These are phyloP conservation scores for Spisula solida DNA, from an alignment of 2,888 invertebrate species.

Conservation along the genomic window DNA sequence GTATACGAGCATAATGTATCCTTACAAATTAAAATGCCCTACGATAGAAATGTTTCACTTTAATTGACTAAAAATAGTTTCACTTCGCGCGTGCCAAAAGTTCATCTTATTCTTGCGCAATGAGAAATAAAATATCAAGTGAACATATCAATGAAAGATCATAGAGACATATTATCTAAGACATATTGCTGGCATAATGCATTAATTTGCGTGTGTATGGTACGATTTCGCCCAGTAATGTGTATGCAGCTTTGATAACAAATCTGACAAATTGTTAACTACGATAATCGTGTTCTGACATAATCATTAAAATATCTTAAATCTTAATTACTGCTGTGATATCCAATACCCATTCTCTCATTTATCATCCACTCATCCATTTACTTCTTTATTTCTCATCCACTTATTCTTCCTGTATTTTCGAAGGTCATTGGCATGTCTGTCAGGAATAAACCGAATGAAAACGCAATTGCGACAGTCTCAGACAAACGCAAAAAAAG, in stretches of 20 bases:
- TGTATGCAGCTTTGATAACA: not conserved
- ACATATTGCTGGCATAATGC: not conserved
- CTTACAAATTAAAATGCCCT: not conserved
- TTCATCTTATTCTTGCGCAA: not conserved
- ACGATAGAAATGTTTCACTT: not conserved
- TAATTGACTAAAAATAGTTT: not conserved
- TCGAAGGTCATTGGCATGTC: no score
- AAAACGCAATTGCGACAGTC: not conserved
- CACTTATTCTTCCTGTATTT: no score
- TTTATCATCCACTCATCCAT: no score
- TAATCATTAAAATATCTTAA: no score
- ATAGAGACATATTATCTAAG: not conserved
- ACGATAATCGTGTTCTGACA: no score
- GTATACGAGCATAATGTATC: not conserved
- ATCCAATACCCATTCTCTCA: no score
- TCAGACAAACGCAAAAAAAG: no score
- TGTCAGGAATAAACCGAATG: no score
- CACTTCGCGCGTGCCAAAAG: not conserved
- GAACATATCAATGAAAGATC: not conserved
- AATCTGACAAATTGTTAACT: not conserved
- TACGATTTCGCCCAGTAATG: not conserved
- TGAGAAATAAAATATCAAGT: not conserved
- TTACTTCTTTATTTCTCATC: no score
- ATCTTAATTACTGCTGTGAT: no score
- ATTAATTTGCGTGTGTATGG: not conserved